Evolutionary conservation across 2,113 vertebrate genomes (phyloP).

Genomic region (Echinops telfairi): DNA sequence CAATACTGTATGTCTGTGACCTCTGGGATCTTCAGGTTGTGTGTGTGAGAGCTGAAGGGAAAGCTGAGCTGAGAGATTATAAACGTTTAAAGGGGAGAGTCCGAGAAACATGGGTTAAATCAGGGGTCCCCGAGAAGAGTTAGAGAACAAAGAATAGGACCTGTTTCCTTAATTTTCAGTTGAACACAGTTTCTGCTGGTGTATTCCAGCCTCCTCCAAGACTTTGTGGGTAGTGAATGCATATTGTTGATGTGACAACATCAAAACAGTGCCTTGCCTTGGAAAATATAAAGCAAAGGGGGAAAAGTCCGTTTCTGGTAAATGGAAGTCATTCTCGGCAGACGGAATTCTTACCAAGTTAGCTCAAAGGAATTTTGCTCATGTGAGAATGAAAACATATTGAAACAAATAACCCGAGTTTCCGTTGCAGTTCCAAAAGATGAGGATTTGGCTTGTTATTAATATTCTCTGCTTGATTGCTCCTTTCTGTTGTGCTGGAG

Average conservation of each 20-base stretch:
- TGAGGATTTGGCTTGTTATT: conserved; percentile 61
- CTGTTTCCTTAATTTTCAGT: neutral
- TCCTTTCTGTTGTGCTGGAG: conserved; percentile 64
- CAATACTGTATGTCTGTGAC: neutral
- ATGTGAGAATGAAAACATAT: conserved; percentile 73
- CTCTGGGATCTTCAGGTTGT: neutral
- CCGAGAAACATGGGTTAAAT: neutral
- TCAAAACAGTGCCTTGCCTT: conserved; percentile 62
- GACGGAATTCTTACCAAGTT: conserved; percentile 70
- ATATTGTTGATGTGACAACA: conserved; percentile 70
- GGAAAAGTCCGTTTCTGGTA: conserved; percentile 61
- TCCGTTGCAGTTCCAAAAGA: conserved; percentile 63
- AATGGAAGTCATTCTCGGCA: conserved; percentile 65
- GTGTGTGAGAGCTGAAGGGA: neutral
- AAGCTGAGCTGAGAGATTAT: neutral
- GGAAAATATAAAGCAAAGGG: conserved; percentile 64
- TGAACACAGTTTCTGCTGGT: neutral
- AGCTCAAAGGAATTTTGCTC: conserved; percentile 68
- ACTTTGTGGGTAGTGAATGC: conserved; percentile 17
- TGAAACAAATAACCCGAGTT: conserved; percentile 73
- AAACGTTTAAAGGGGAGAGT: neutral
- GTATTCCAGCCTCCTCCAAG: neutral
- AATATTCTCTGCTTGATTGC: conserved; percentile 63
- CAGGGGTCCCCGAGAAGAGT: neutral
- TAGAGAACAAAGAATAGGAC: neutral